Base-by-base conservation (phyloP, 2,888 invertebrate genomes). In the Drosophila phalerata region DNA sequence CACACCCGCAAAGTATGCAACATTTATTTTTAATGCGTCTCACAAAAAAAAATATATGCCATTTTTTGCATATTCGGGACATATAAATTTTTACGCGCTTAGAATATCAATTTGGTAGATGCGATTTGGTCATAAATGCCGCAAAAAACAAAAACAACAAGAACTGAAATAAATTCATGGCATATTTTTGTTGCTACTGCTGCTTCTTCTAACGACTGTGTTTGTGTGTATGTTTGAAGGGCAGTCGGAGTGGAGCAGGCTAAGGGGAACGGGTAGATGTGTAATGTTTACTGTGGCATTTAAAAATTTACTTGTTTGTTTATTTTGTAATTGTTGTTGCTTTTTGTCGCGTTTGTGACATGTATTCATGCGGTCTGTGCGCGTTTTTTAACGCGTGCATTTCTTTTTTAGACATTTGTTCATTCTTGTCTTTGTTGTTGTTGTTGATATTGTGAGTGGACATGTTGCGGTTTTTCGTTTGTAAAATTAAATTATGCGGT, bases 401-500 rank as follows among this genome's bases (percentile, higher is more conserved):
- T 45, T 48, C 32, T 58, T 37, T 69, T 34, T 32, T 15, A 28
- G 43, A 55, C 53, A 62, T 68, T 67, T 65, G 63, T 13, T 60
- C 28, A 17, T 56, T 43, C 10, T 43, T 74, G 40, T 22, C 13
- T n/a, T 70, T 69, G 40, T 22, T 15, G 25, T 70, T 69, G 48
- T 51, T 48, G 38, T 48, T 64, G 48, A 58, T 65, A 57, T 43
- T 69, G 64, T 51, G 64, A 77, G 71, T 70, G 81, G 66, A 85
- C 84, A 84, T 84, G 81, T 70, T 83, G 81, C 53, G 76, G 79
- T 81, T 81, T 68, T 81, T 84, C 55, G 84, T 85, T 74, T 78
- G 80, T 78, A 62, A 85, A 84, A 84, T 84, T 78, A 85, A 84
- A 84, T 85, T 78, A 84, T 84, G 84, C 84, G 84, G 84, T 84